Evolutionary conservation across 2,888 invertebrate species (phyloP), one percentile per base, ranked within the genome.

Genomic region (Agrenia bidenticulata): DNA sequence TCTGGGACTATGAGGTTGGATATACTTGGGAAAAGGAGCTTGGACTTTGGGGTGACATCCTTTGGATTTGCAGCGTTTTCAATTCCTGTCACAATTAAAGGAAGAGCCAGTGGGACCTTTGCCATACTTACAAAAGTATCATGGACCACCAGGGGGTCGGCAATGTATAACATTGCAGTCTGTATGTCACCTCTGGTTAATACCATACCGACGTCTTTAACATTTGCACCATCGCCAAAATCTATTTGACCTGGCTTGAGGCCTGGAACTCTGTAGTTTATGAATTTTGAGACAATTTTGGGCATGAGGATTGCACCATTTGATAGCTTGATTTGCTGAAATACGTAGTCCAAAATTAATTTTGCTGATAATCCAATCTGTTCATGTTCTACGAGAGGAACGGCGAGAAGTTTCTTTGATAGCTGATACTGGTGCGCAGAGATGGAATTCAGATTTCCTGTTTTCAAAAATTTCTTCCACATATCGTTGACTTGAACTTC

Each of bases 181-280:
- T 51, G 63, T 11, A 63, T 51, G 32, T 63, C 63, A 23, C 63
- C 57, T 1, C 63, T 45, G 17, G 49, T 39, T 1, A 63, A 23
- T n/a, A 63, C 1, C 2, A 27, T 45, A 7, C 56, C 27, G 21
- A 56, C n/a, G 13, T 0, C 11, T 1, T 49, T 15, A 17, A 17
- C 37, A 11, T 19, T 19, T 7, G 1, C 17, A 0, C 32, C 37
- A 7, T 63, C 63, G 0, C 57, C 57, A 13, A 56, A 58, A 41
- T 63, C 58, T 24, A 63, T 63, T 0, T 39, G 26, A 11, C 63
- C 63, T 1, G 58, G 57, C 2, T 39, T 15, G 26, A 26, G 17
- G 1, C 50, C 27, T 2, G 39, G 41, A 1, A 32, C 1, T 1
- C 51, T 57, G 23, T 63, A 63, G 23, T 58, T 57, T 1, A 63